Base-by-base conservation (phyloP, 2,113 vertebrate genomes). In the Bombycilla garrulus region DNA sequence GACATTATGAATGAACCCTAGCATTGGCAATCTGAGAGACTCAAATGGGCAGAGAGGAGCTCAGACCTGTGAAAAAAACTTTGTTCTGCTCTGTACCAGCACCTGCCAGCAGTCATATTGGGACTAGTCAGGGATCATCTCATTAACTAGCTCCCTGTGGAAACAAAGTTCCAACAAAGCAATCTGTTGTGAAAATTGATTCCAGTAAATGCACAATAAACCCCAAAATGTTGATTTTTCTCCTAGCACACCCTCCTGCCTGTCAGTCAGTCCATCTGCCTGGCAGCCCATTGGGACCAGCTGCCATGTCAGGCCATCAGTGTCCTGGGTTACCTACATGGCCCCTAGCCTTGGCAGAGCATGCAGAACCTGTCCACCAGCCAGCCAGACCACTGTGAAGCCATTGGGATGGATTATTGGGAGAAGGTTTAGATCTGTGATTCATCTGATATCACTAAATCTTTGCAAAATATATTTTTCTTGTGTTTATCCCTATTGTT, bases 171-270 rank as follows among this genome's bases (percentile, higher is more conserved):
- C 60, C 48, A 60, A 12, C 11, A 70, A 67, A 79, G 13, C 31
- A 70, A 70, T 5, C 8, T 64, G 4, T 29, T 67, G 23, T 25
- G 23, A 66, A 81, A 60, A 64, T 8, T 51, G 12, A 47, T 82
- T 72, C 21, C n/a, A 38, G 15, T 29, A 84, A 74, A 47, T 5
- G 29, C 2, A 2, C 20, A 62, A 33, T 8, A 78, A 84, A 48
- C 1, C 5, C 9, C 25, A 40, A 20, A 19, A 60, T 23, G 10
- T 15, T 74, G 35, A 17, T 83, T 67, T 71, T 78, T 25, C 35
- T 74, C 40, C 44, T 50, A 47, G 23, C 13, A 26, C 4, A 1
- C 16, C 29, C 11, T 36, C 2, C 1, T 6, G 6, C 15, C 20
- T 28, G 16, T 33, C 82, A 33, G 24, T 60, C 38, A 62, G 28